Percentiles rank a stretch among this genome's conserved stretches.
Evolutionary conservation across 92 coral and sea anemone species (phyloP).

Genomic region (Metridium senile): DNA sequence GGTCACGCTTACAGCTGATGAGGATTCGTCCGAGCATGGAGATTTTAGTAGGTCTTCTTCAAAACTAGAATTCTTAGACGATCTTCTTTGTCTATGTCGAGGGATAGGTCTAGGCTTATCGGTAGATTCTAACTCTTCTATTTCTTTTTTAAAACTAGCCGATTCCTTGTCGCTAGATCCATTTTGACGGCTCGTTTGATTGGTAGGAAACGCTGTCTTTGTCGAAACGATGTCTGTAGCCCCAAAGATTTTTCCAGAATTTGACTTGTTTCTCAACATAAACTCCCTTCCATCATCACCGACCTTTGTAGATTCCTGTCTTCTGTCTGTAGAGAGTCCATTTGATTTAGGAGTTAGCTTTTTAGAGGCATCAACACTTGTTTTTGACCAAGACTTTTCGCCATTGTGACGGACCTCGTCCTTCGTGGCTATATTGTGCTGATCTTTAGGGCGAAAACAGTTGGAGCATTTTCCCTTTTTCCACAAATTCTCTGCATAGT

Average conservation of each 20-base stretch:
- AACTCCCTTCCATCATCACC: slow-evolving; percentile 29
- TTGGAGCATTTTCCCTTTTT: slow-evolving; percentile 88
- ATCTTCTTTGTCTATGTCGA: slow-evolving; percentile 42
- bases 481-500: slow-evolving; percentile 87
- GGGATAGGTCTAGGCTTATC: slow-evolving; percentile 71
- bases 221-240: slow-evolving; percentile 7
- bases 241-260: slow-evolving; percentile 18
- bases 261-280: slow-evolving; percentile 11
- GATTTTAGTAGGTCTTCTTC: slow-evolving; percentile 24
- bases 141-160: not conserved
- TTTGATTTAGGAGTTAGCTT: slow-evolving; percentile 15
- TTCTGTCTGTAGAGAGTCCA: slow-evolving; percentile 15
- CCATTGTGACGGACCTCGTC: slow-evolving; percentile 2
- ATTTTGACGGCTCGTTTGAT: slow-evolving; percentile 9
- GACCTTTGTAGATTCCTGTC: slow-evolving; percentile 5
- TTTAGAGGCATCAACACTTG: not conserved
- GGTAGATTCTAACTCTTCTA: slow-evolving; percentile 6
- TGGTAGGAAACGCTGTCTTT: slow-evolving; percentile 7
- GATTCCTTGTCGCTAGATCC: not conserved
- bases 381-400: slow-evolving; percentile 10
- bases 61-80: slow-evolving; percentile 11
- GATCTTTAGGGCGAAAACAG: slow-evolving; percentile 72
- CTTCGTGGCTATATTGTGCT: slow-evolving; percentile 37
- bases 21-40: not conserved
- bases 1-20: not conserved